Evolutionary conservation across 2,888 invertebrate species (phyloP), one percentile per base, ranked within the genome.

Genomic region (Serrognathus titanus): DNA sequence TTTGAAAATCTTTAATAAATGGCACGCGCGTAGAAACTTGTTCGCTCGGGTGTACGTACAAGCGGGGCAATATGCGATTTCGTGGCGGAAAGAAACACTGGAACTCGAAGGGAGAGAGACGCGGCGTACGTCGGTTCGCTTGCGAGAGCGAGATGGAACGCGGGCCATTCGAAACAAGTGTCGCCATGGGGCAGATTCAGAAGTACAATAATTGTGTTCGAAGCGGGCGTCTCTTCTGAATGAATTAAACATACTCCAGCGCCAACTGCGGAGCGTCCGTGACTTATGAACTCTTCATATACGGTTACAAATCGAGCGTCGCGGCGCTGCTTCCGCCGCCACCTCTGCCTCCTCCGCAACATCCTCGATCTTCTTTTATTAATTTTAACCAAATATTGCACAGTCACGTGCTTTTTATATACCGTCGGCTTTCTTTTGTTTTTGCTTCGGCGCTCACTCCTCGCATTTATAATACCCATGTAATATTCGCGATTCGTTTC

Each of bases 111-210:
- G 48, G 37, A 24, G 24, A 31, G 38, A 48, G 13, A 48, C 36
- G 16, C 4, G 6, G 16, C 53, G n/a, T 1, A 35, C 36, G 16
- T 46, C 46, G 37, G 53, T 4, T 6, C 9, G 20, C n/a, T 13
- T 9, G 39, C 16, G 12, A 35, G 31, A 47, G 46, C 13, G 35
- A 39, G 31, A 35, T 10, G 48, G 10, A 40, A 24, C 13, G 48
- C 38, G 52, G 63, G 62, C 63, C 63, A 84, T 84, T 84, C 82
- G 80, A 75, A 76, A 76, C 84, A 84, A 84, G 83, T 84, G 84
- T 82, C 84, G 83, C 83, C 76, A 69, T 64, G 77, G 78, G 77
- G 75, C 76, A 76, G 76, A 77, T 77, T 77, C 77, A 70, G 71
- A 73, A 75, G 69, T 75, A 75, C 76, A 78, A 78, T 79, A 78